A percentile compares a stretch with the other conserved stretches of the same genome.
These are phyloP conservation scores for Chaetops frenatus DNA, from an alignment of 2,113 vertebrate species.

Conservation along the genomic window DNA sequence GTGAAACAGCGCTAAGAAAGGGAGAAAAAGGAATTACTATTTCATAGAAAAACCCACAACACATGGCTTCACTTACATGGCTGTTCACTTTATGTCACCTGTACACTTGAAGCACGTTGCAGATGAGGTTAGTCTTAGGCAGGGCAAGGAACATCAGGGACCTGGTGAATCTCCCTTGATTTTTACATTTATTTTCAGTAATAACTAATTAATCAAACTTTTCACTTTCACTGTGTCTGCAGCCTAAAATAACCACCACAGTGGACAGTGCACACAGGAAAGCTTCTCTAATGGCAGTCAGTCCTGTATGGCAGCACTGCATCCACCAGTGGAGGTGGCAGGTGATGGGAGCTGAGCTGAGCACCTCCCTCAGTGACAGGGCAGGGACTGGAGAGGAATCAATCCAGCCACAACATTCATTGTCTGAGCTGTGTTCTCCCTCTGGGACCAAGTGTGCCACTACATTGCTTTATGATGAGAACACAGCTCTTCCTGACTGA, in stretches of 20 bases:
- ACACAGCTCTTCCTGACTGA: not conserved
- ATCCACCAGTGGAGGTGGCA: not conserved
- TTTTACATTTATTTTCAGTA: not conserved
- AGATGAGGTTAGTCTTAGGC: not conserved
- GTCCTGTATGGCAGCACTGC: not conserved
- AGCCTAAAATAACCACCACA: not conserved
- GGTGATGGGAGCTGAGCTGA: not conserved
- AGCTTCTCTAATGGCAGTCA: not conserved
- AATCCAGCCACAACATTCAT: not conserved
- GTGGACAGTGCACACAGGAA: accelerated
- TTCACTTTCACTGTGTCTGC: not conserved
- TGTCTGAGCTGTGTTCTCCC: not conserved
- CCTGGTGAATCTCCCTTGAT: not conserved
- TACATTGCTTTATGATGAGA: not conserved
- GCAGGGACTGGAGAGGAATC: not conserved
- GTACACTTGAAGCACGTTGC: not conserved
- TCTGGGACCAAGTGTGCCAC: not conserved
- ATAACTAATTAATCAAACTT: not conserved
- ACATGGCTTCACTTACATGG: not conserved
- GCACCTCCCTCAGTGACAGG: not conserved
- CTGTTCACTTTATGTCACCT: not conserved
- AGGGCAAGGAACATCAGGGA: not conserved
- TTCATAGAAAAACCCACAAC: not conserved
- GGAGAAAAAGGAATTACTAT: not conserved
- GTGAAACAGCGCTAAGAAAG: slow-evolving; percentile 87